Evolutionary conservation across 2,888 invertebrate genomes (phyloP).

Genomic region (Phortica magna): DNA sequence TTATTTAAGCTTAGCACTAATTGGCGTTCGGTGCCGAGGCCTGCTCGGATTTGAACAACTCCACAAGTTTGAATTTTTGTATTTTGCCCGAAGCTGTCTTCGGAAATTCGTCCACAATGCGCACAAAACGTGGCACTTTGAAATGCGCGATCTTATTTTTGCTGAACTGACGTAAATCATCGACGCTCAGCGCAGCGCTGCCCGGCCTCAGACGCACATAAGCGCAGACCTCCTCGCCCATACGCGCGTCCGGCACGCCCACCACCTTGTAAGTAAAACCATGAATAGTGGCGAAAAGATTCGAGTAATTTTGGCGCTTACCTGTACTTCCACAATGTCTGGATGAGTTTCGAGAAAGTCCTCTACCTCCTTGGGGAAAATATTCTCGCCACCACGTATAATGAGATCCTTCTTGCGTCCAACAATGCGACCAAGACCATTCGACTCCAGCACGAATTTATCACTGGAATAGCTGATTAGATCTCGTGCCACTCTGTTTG

Average conservation of each 20-base stretch:
- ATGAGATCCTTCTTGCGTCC: slow-evolving; percentile 86
- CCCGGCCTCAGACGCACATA: slow-evolving; percentile 80
- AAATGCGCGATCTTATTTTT: slow-evolving; percentile 85
- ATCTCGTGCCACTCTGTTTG: background rate
- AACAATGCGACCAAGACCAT: slow-evolving; percentile 83
- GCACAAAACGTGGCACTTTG: slow-evolving; percentile 86
- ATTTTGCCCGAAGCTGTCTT: slow-evolving; percentile 88
- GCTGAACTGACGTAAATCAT: slow-evolving; percentile 82
- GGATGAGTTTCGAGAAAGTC: slow-evolving; percentile 84
- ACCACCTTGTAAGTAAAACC: slow-evolving; percentile 78
- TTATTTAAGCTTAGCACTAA: background rate
- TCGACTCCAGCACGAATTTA: slow-evolving; percentile 81
- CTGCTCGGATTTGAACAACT: slow-evolving; percentile 54
- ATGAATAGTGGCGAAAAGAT: background rate
- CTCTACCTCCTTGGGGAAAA: slow-evolving; percentile 88
- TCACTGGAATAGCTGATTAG: slow-evolving; percentile 52
- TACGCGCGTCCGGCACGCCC: slow-evolving; percentile 83
- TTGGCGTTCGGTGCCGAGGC: background rate
- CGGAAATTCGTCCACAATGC: slow-evolving; percentile 83
- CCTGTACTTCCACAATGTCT: slow-evolving; percentile 83
- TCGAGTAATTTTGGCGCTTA: background rate
- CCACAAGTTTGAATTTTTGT: slow-evolving; percentile 81
- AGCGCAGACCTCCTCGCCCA: slow-evolving; percentile 85
- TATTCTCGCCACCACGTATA: slow-evolving; percentile 87
- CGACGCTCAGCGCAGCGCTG: slow-evolving; percentile 75